A percentile compares a stretch with the other conserved stretches of the same genome.
Evolutionary conservation across 2,797 vertebrate genomes (phyloP).

Genomic region (Oreochromis grahami): DNA sequence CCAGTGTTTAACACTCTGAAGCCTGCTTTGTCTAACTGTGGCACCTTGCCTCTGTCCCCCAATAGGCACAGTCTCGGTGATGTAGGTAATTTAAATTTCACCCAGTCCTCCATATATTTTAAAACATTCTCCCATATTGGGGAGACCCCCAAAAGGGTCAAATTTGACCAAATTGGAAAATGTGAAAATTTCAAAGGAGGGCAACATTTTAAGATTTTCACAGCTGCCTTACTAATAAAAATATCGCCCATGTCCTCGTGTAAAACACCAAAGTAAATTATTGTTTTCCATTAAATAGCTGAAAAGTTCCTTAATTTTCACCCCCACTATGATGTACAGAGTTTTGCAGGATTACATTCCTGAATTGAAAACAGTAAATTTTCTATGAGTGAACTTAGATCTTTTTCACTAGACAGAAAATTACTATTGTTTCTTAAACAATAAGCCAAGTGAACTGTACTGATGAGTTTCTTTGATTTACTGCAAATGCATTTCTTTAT

Average conservation of each 20-base stretch:
- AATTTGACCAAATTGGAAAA: background rate
- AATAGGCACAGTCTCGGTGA: background rate
- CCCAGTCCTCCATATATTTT: background rate
- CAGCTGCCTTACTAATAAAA: background rate
- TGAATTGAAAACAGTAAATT: background rate
- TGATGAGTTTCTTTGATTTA: background rate
- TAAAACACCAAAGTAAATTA: background rate
- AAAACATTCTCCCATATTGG: background rate
- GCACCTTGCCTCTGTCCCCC: background rate
- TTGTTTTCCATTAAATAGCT: background rate
- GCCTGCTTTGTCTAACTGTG: background rate
- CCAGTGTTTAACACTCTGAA: background rate
- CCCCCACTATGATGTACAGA: background rate
- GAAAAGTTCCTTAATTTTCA: background rate
- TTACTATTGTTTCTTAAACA: background rate
- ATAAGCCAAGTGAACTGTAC: background rate
- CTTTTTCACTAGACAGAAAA: background rate
- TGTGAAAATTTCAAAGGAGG: background rate
- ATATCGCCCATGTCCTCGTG: background rate
- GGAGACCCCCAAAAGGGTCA: background rate
- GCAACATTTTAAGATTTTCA: background rate
- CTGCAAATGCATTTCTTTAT: background rate
- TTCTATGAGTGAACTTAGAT: background rate
- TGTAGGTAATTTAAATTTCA: background rate
- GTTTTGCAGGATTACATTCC: background rate